Conservation (phyloP, 2,888 invertebrate genomes). For the Xylota segnis region DNA sequence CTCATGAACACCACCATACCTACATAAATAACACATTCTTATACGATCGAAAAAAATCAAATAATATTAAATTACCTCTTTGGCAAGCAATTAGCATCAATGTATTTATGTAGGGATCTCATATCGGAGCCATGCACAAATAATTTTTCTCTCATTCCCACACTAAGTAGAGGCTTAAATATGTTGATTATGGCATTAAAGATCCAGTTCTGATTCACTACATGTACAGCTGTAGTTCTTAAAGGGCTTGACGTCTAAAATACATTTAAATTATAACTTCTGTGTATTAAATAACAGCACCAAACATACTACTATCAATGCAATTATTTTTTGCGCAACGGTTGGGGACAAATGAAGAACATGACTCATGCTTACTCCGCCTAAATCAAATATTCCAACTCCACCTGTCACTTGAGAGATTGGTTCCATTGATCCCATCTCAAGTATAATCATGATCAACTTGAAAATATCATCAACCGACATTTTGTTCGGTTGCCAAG, state of each 20-base stretch:
- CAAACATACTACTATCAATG: conserved; percentile 88
- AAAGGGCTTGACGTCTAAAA: conserved; percentile 90
- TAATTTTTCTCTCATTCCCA: conserved; percentile 87
- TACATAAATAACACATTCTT: conserved; percentile 53
- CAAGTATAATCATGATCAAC: conserved; percentile 89
- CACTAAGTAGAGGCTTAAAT: conserved; percentile 91
- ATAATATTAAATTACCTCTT: conserved; percentile 84
- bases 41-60: not conserved
- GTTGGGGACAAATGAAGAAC: conserved; percentile 90
- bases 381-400: conserved; percentile 90
- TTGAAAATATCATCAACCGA: conserved; percentile 89
- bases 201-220: conserved; percentile 92
- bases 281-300: not conserved
- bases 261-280: conserved; percentile 61
- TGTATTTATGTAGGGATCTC: conserved; percentile 90
- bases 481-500: conserved; percentile 90
- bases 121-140: conserved; percentile 89
- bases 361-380: conserved; percentile 89
- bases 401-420: conserved; percentile 91
- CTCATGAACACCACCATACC: conserved; percentile 86
- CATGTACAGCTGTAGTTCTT: conserved; percentile 90
- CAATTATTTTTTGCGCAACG: conserved; percentile 88
- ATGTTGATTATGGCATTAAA: conserved; percentile 92
- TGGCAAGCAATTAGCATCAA: conserved; percentile 89
- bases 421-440: conserved; percentile 90